A percentile compares a stretch with the other conserved stretches of the same genome.
phyloP scores from a whole-genome alignment of 2,797 vertebrate genomes.

The Dicrostonyx torquatus region DNA sequence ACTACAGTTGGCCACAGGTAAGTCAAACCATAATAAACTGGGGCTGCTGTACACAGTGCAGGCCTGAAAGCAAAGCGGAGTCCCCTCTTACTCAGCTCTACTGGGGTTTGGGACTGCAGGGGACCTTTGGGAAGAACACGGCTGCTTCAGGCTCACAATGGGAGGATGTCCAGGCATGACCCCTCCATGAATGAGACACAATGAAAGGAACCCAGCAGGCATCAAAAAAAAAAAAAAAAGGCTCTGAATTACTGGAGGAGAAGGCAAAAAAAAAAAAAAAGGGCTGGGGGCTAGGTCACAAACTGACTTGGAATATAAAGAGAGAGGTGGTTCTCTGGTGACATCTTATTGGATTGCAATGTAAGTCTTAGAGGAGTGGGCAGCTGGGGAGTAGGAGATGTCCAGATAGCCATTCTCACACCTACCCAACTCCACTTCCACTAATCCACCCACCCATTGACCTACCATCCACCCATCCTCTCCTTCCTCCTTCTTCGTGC shows the following conservation, averaged over 20 bases:
- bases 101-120: too few relatives aligned
- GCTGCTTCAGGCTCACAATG: background rate
- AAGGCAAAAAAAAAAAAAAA: background rate
- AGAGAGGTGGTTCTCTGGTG: background rate
- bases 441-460: background rate
- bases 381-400: background rate
- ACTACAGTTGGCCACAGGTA: background rate
- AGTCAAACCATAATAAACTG: background rate
- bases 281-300: background rate
- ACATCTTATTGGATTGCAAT: background rate
- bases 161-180: background rate
- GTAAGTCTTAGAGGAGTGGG: background rate
- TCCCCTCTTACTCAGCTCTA: background rate
- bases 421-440: background rate
- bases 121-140: background rate
- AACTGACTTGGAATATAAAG: background rate
- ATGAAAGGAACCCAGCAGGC: background rate
- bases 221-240: background rate
- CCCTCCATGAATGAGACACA: background rate
- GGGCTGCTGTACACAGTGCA: background rate
- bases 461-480: background rate
- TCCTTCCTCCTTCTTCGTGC: background rate
- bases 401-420: background rate
- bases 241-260: background rate
- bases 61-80: background rate